Evolutionary conservation across 1,140 invertebrate genomes (phyloP).

Genomic region (silkworm (Bombyx mori)): DNA sequence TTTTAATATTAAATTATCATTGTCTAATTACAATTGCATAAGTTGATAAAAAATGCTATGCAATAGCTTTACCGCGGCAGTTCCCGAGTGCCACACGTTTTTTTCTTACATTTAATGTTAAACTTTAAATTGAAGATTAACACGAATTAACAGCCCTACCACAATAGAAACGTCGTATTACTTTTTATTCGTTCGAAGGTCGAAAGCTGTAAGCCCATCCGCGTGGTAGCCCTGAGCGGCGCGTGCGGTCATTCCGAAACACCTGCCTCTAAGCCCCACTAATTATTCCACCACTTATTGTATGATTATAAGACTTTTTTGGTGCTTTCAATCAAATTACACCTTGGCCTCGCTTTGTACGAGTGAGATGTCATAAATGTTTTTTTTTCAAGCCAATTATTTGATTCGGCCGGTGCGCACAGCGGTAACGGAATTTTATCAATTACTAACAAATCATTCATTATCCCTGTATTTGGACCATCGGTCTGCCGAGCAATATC

Average conservation of each 20-base stretch:
- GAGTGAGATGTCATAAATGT: slow-evolving; percentile 67
- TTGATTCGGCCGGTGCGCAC: slow-evolving; percentile 27
- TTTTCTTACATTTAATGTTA: too few relatives aligned
- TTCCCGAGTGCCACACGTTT: too few relatives aligned
- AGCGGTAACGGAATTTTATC: slow-evolving; percentile 46
- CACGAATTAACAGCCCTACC: neutral
- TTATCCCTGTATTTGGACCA: too few relatives aligned
- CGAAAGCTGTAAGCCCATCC: too few relatives aligned
- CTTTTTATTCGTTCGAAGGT: neutral
- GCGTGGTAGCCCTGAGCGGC: slow-evolving; percentile 17
- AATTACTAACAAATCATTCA: neutral
- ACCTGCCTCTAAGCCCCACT: slow-evolving; percentile 57
- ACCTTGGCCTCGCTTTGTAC: slow-evolving; percentile 59
- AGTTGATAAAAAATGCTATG: too few relatives aligned
- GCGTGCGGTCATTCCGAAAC: slow-evolving; percentile 39
- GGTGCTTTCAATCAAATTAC: slow-evolving; percentile 70
- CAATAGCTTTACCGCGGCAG: too few relatives aligned
- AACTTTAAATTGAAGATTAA: neutral
- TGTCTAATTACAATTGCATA: too few relatives aligned
- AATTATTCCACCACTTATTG: slow-evolving; percentile 69
- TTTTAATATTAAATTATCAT: too few relatives aligned
- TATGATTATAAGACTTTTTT: slow-evolving; percentile 69
- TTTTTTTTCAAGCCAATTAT: slow-evolving; percentile 51
- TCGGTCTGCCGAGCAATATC: too few relatives aligned
- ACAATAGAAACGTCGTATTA: neutral